These are phyloP conservation scores for Thrips palmi DNA, from an alignment of 1,140 invertebrate genomes.

Conservation along the genomic window DNA sequence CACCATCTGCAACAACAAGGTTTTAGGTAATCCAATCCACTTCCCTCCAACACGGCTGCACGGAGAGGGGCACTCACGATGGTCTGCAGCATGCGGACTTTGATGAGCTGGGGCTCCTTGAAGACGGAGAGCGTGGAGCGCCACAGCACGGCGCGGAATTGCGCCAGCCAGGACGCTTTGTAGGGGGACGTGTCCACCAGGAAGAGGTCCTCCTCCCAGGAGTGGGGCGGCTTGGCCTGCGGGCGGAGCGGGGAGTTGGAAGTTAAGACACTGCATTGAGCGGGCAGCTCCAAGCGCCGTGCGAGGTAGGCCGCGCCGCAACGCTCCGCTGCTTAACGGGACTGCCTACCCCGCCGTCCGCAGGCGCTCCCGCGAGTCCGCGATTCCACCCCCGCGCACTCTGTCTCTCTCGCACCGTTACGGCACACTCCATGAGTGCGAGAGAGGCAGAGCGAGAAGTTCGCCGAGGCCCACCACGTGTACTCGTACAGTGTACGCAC, in stretches of 20 bases:
- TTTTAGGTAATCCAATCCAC: constrained; percentile 4
- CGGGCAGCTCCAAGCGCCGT: background rate
- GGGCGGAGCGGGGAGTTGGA: background rate
- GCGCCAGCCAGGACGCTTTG: constrained; percentile 71
- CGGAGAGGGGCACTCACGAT: constrained; percentile 39
- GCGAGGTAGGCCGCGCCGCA: background rate
- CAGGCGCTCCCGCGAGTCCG: too few species aligned
- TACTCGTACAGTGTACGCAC: constrained; percentile 6
- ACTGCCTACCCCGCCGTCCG: too few species aligned
- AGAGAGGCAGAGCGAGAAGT: background rate
- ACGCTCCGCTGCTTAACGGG: too few species aligned
- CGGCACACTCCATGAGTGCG: constrained; percentile 2
- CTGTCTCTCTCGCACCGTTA: too few species aligned
- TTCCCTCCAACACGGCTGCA: background rate
- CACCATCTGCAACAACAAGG: constrained; percentile 48
- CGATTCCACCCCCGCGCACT: too few species aligned
- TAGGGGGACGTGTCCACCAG: constrained; percentile 36
- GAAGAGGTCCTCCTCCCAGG: background rate
- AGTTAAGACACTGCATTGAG: background rate
- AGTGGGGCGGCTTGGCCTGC: constrained; percentile 2
- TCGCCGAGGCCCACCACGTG: background rate
- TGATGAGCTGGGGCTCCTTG: constrained; percentile 77
- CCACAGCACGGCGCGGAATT: constrained; percentile 80
- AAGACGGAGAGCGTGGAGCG: constrained; percentile 70
- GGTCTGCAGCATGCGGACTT: constrained; percentile 74